These are phyloP conservation scores for Strix occidentalis DNA, from an alignment of 2,797 vertebrate species.

Conservation along the genomic window DNA sequence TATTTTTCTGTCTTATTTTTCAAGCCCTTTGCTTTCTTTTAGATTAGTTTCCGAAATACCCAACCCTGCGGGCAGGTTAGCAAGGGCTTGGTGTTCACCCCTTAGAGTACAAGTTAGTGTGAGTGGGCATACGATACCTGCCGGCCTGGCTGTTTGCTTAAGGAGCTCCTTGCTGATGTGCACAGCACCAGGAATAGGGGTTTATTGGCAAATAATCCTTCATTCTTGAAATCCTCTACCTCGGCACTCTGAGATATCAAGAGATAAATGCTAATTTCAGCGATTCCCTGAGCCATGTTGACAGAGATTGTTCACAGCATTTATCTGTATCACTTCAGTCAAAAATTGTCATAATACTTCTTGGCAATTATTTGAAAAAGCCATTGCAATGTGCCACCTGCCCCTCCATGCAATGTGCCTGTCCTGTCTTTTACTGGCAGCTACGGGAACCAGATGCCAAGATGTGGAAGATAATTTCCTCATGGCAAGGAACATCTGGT, in stretches of 20 bases:
- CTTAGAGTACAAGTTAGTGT: not conserved
- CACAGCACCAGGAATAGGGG: not conserved
- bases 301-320: not conserved
- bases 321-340: slow-evolving; percentile 1
- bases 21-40: not conserved
- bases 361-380: not conserved
- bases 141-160: slow-evolving; percentile 24
- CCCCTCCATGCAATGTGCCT: not conserved
- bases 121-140: not conserved
- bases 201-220: slow-evolving; percentile 41
- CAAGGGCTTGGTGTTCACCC: slow-evolving; percentile 13
- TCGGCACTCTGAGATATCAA: slow-evolving; percentile 36
- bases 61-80: not conserved
- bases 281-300: not conserved
- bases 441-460: slow-evolving; percentile 9
- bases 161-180: not conserved
- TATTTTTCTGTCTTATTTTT: not conserved
- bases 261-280: slow-evolving; percentile 38
- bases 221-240: slow-evolving; percentile 47
- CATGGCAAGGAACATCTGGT: not conserved
- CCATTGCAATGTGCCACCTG: not conserved
- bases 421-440: not conserved
- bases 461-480: slow-evolving; percentile 14
- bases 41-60: not conserved
- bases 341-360: not conserved